Conservation (phyloP, 2,797 vertebrate genomes). For the Schizothorax lantsangensis region DNA sequence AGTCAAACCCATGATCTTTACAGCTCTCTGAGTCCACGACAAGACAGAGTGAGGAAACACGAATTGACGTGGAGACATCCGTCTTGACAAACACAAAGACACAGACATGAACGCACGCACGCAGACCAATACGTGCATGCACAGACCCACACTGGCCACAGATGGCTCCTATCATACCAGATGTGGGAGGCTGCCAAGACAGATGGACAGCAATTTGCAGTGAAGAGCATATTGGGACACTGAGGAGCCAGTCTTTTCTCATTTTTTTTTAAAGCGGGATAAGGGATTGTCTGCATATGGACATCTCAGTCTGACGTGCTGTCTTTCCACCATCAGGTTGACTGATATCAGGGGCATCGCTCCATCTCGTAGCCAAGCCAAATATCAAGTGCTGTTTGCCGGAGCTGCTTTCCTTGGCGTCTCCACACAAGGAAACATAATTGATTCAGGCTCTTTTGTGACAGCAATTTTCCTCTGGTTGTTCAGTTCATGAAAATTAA, state of each 20-base stretch:
- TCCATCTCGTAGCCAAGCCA: slow-evolving; percentile 1
- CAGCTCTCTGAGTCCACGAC: slow-evolving; percentile 27
- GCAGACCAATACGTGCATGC: neutral
- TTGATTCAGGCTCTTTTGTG: slow-evolving; percentile 38
- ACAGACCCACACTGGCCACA: slow-evolving; percentile 36
- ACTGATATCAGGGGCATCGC: slow-evolving; percentile 33
- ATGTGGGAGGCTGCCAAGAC: slow-evolving; percentile 58
- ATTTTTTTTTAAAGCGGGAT: slow-evolving; percentile 24
- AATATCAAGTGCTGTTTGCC: slow-evolving; percentile 36
- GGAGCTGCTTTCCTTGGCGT: neutral
- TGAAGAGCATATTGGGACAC: slow-evolving; percentile 53
- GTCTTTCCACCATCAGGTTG: slow-evolving; percentile 32
- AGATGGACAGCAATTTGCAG: slow-evolving; percentile 62
- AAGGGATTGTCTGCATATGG: slow-evolving; percentile 43
- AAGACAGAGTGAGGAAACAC: slow-evolving; percentile 20
- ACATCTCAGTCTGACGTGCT: slow-evolving; percentile 33
- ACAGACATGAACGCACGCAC: neutral
- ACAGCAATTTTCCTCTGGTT: slow-evolving; percentile 31
- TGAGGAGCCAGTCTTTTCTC: slow-evolving; percentile 45
- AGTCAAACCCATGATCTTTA: slow-evolving; percentile 46
- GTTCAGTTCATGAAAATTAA: slow-evolving; percentile 43
- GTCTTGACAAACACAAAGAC: slow-evolving; percentile 42
- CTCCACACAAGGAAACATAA: slow-evolving; percentile 12
- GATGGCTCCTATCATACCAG: slow-evolving; percentile 58
- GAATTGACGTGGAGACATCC: slow-evolving; percentile 38